A percentile compares a stretch with the other conserved stretches of the same genome.
Conservation (phyloP, 2,888 invertebrate species). For the Pachymerium ferrugineum region DNA sequence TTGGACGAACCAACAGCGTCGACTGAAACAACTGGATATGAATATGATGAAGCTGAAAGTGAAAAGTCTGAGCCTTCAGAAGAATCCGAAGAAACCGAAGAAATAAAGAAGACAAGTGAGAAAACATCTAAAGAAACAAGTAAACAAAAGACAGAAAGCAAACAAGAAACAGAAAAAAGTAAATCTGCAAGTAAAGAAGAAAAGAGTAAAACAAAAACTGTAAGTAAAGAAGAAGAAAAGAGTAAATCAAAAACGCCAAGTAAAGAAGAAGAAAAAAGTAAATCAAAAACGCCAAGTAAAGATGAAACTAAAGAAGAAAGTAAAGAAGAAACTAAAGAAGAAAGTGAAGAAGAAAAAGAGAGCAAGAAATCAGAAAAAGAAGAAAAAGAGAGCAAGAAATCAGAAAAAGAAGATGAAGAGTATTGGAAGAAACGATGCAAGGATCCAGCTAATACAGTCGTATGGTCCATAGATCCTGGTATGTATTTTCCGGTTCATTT, state of each 20-base stretch:
- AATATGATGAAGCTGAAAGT: too few relatives aligned
- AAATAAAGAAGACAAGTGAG: too few relatives aligned
- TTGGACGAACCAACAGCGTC: too few relatives aligned
- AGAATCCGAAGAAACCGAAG: too few relatives aligned
- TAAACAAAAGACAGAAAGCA: too few relatives aligned
- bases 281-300: too few relatives aligned
- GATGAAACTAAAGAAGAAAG: not conserved
- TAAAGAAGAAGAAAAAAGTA: not conserved
- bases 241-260: not conserved
- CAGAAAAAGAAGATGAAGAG: not conserved
- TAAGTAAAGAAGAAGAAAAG: not conserved
- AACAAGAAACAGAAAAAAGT: too few relatives aligned
- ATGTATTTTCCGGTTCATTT: not conserved
- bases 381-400: not conserved
- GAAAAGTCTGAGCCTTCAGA: too few relatives aligned
- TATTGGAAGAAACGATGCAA: not conserved
- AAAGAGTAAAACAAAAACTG: not conserved
- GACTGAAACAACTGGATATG: too few relatives aligned
- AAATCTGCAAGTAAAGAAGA: not conserved
- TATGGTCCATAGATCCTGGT: not conserved
- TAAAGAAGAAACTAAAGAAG: not conserved
- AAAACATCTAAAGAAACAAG: too few relatives aligned
- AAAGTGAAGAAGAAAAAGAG: not conserved
- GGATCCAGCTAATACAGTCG: not conserved
- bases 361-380: not conserved